Conservation (phyloP, 1,140 invertebrate species). For the Drosophila sp. region DNA sequence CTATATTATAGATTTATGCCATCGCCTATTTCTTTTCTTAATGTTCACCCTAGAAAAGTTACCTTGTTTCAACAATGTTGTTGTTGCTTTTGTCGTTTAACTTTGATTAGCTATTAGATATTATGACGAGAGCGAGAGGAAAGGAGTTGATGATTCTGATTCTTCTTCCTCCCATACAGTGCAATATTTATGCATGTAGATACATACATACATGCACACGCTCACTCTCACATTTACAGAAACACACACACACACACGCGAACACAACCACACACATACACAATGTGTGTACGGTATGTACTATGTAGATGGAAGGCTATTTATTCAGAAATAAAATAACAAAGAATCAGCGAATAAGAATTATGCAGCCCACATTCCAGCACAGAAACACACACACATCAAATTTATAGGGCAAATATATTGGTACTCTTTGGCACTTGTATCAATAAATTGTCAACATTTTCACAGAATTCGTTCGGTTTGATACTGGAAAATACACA, state of each 20-base stretch:
- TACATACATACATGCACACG: constrained; percentile 31
- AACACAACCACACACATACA: constrained; percentile 51
- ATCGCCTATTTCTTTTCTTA: constrained; percentile 11
- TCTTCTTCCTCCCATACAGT: constrained; percentile 50
- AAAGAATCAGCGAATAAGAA: constrained; percentile 8
- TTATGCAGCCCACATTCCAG: constrained; percentile 8
- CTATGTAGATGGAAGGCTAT: constrained; percentile 1
- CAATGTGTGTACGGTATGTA: constrained; percentile 51
- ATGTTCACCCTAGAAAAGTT: constrained; percentile 30
- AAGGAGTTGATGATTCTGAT: constrained; percentile 11
- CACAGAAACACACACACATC: background rate
- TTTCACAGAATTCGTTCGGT: constrained; percentile 1
- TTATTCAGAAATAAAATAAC: constrained; percentile 18
- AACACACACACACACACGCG: constrained; percentile 48
- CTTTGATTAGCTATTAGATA: constrained; percentile 46
- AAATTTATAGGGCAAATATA: constrained; percentile 37
- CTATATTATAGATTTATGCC: too few species aligned
- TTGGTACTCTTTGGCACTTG: background rate
- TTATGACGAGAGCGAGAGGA: constrained; percentile 19
- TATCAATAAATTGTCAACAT: constrained; percentile 4
- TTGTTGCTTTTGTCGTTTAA: constrained; percentile 39
- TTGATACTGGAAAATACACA: constrained; percentile 36
- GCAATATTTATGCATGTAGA: constrained; percentile 58
- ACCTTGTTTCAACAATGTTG: constrained; percentile 24
- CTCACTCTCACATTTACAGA: constrained; percentile 30